Percentiles rank a stretch among this genome's conserved stretches.
Conservation (phyloP, 2,797 vertebrate genomes). For the Melanotaenia nigrans region DNA sequence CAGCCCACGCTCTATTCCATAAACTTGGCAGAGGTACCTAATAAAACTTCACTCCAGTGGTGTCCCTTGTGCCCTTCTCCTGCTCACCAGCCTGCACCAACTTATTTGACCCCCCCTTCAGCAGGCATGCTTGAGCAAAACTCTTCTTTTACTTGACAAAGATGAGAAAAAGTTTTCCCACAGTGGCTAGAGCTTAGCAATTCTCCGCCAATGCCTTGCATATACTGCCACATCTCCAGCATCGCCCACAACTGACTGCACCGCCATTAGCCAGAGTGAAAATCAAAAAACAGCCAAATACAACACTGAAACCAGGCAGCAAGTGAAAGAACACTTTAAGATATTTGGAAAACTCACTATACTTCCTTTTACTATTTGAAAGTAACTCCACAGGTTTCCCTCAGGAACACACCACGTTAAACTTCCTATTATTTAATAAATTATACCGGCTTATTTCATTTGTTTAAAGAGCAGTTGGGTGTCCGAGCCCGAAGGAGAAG, state of each 20-base stretch:
- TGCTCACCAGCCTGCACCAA: conserved; percentile 60
- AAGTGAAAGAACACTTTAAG: conserved; percentile 17
- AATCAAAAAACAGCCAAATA: conserved; percentile 38
- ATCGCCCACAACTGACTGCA: conserved; percentile 30
- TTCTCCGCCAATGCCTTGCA: conserved; percentile 21
- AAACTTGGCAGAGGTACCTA: conserved; percentile 68
- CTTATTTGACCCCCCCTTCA: conserved; percentile 54
- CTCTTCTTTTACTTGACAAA: conserved; percentile 55
- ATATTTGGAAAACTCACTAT: conserved; percentile 9
- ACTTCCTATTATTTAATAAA: conserved; percentile 67
- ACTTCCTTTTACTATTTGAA: conserved; percentile 6
- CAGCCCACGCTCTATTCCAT: conserved; percentile 54
- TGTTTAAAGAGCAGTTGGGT: conserved; percentile 69
- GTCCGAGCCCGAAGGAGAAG: conserved; percentile 65
- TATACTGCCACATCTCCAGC: conserved; percentile 36
- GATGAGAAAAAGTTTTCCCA: conserved; percentile 38
- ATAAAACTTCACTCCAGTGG: conserved; percentile 71
- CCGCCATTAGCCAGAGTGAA: conserved; percentile 40
- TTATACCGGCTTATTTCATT: conserved; percentile 64
- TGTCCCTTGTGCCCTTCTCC: conserved; percentile 72
- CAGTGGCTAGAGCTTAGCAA: conserved; percentile 28
- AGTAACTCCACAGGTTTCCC: conserved; percentile 42
- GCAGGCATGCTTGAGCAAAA: conserved; percentile 39
- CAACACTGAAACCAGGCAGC: conserved; percentile 1
- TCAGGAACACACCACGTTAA: conserved; percentile 37